Evolutionary conservation across 2,113 vertebrate genomes (phyloP), one percentile per base, ranked within the genome.

Genomic region (Sapayoa aenigma): DNA sequence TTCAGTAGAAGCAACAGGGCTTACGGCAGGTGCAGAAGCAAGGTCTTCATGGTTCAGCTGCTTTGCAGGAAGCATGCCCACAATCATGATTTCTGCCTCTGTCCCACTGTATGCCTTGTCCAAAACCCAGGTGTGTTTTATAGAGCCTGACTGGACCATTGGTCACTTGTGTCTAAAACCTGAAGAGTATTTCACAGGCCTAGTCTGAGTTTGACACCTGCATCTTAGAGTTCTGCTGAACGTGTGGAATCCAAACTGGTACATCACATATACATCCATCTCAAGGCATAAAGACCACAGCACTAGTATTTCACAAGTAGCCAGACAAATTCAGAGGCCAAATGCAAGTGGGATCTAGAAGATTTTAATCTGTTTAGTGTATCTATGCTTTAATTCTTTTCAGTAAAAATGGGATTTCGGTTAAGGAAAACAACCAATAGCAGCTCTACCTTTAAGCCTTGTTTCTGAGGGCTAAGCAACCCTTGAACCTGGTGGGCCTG

Each of bases 361-460:
- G 66, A 79, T 72, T 90, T 82, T 68, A 44, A 87, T 35, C 74
- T 89, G 12, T 66, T 94, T 82, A 79, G 41, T 3, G 19, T 52
- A n/a, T 25, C 76, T 66, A 8, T 55, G 50, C 60, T 84, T 92
- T 75, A 89, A 89, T 65, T 94, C 56, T 95, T 92, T 89, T 84
- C 53, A 41, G 56, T 74, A 63, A 56, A 94, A 95, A 78, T 52
- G 56, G 22, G 53, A 94, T 94, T 94, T 90, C 4, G 5, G 35
- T 74, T 77, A 88, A 56, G 42, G 42, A 27, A 35, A 91, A 87
- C 58, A 84, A 92, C 93, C 94, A 93, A 90, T 92, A 94, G n/a
- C 37, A 79, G 20, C 25, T 84, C 69, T 87, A 27, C 87, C 73
- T 87, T 87, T 72, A 49, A 94, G 93, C 44, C n/a, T 79, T 82